Evolutionary conservation across 2,888 invertebrate species (phyloP).

Genomic region (Escarpia spicata): DNA sequence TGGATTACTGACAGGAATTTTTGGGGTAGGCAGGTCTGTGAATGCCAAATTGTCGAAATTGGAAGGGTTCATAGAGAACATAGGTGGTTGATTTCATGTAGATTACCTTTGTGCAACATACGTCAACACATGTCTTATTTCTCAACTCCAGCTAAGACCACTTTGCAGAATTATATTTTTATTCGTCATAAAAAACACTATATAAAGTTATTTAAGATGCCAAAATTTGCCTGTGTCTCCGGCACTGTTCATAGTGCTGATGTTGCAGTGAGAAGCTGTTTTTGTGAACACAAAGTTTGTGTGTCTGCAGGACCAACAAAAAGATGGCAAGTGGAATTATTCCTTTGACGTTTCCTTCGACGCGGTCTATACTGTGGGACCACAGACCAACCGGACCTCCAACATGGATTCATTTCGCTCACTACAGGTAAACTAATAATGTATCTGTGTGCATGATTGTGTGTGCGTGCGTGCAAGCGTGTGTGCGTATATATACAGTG

Average conservation of each 20-base stretch:
- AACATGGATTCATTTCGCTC: slow-evolving; percentile 51
- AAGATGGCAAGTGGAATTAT: slow-evolving; percentile 8
- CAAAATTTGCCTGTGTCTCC: background rate
- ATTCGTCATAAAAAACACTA: background rate
- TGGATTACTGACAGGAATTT: no score
- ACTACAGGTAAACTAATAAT: slow-evolving; percentile 49
- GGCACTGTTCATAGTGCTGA: background rate
- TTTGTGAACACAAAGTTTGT: background rate
- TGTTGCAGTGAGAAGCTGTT: background rate
- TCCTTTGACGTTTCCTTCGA: slow-evolving; percentile 51
- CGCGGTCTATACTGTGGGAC: slow-evolving; percentile 59
- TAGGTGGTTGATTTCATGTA: background rate
- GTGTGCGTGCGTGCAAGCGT: no score
- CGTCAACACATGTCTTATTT: background rate
- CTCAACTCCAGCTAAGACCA: background rate
- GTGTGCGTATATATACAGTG: no score
- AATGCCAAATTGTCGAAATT: no score
- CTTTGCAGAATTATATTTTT: background rate
- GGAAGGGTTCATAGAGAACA: no score
- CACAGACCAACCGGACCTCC: slow-evolving; percentile 51
- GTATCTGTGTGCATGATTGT: no score
- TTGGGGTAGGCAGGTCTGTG: no score
- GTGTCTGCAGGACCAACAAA: background rate
- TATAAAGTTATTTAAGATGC: background rate
- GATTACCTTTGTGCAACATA: background rate